These are phyloP conservation scores for Anaspis maculata DNA, from an alignment of 2,888 invertebrate genomes.

Conservation along the genomic window DNA sequence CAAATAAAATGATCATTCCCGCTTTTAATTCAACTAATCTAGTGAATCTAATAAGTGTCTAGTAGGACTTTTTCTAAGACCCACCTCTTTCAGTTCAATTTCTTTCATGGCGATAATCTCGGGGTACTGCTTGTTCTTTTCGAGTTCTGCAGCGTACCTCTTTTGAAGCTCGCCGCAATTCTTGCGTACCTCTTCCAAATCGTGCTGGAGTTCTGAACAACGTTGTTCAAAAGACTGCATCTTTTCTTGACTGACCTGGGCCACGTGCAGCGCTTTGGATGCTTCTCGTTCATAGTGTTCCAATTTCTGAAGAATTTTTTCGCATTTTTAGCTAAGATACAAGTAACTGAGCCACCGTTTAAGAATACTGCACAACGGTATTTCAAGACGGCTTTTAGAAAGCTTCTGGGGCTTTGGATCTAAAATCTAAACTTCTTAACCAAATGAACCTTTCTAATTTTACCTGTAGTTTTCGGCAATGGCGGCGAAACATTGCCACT, in stretches of 20 bases:
- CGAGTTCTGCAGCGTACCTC: conserved; percentile 23
- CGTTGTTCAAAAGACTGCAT: conserved; percentile 49
- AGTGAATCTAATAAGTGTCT: too few species aligned
- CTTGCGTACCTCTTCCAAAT: conserved; percentile 28
- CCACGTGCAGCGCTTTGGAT: conserved; percentile 61
- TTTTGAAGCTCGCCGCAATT: conserved; percentile 21
- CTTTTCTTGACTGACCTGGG: conserved; percentile 60
- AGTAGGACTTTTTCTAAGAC: too few species aligned
- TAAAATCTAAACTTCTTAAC: too few species aligned
- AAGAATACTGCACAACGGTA: too few species aligned
- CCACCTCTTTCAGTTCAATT: conserved; percentile 51
- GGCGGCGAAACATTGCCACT: too few species aligned
- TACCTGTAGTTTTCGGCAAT: too few species aligned
- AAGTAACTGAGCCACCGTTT: too few species aligned
- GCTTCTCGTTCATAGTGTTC: conserved; percentile 62
- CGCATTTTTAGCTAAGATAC: too few species aligned
- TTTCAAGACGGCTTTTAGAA: too few species aligned
- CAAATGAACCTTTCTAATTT: too few species aligned
- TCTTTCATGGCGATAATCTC: conserved; percentile 55
- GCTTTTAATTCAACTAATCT: too few species aligned
- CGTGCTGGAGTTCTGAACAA: conserved; percentile 43
- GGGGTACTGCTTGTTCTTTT: conserved; percentile 47
- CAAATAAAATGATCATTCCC: conserved; percentile 13
- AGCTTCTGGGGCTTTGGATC: too few species aligned
- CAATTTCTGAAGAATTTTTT: conserved; percentile 46